Evolutionary conservation across 2,888 invertebrate genomes (phyloP).

Genomic region (Congeria kusceri): DNA sequence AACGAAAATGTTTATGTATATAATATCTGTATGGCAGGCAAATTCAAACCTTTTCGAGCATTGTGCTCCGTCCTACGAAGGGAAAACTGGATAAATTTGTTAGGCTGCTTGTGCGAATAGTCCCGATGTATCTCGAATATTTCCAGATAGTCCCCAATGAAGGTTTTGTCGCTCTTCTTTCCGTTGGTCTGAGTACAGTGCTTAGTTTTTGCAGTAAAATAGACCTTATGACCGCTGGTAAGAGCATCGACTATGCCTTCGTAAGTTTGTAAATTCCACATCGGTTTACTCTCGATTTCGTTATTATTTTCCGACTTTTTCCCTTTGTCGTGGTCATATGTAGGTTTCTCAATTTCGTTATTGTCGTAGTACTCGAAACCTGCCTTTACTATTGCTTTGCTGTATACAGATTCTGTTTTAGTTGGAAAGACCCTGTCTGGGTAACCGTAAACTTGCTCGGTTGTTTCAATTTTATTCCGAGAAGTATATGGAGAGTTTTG

Average conservation of each 20-base stretch:
- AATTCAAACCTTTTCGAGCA: slow-evolving; percentile 23
- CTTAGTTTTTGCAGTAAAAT: slow-evolving; percentile 53
- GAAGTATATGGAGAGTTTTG: too few relatives aligned
- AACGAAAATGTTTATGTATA: too few relatives aligned
- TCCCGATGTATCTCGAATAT: slow-evolving; percentile 57
- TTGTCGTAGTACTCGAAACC: slow-evolving; percentile 38
- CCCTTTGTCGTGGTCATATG: background rate
- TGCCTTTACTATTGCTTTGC: slow-evolving; percentile 45
- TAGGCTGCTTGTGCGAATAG: slow-evolving; percentile 48
- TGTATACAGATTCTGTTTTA: slow-evolving; percentile 8
- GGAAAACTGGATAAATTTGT: slow-evolving; percentile 46
- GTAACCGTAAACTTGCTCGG: too few relatives aligned
- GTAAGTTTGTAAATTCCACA: slow-evolving; percentile 59
- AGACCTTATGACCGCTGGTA: slow-evolving; percentile 53
- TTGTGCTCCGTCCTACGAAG: slow-evolving; percentile 42
- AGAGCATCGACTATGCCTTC: slow-evolving; percentile 53
- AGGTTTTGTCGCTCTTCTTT: slow-evolving; percentile 28
- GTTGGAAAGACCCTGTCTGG: background rate
- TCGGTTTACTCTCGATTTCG: slow-evolving; percentile 26
- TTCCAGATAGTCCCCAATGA: slow-evolving; percentile 56
- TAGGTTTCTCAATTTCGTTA: background rate
- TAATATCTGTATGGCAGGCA: too few relatives aligned
- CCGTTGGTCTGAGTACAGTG: slow-evolving; percentile 34
- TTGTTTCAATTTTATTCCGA: too few relatives aligned
- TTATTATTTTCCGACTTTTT: background rate